Base-by-base conservation (phyloP, 2,888 invertebrate genomes). In the Cryptocephalus moraei region DNA sequence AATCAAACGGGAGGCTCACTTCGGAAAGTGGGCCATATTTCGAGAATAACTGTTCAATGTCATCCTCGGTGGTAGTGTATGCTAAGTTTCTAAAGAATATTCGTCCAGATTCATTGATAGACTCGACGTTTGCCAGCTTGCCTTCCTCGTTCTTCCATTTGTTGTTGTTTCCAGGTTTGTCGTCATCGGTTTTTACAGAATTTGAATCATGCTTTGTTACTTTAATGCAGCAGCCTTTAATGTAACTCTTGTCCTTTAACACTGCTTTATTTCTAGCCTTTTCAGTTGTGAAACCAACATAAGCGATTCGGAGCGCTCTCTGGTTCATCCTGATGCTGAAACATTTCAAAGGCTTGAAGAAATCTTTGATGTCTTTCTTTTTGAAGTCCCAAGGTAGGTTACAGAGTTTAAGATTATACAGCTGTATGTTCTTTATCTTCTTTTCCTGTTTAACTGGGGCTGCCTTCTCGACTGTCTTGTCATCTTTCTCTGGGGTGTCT, bases 21-120 rank as follows among this genome's bases (percentile, higher is more conserved):
- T 96, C 95, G 0, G 88, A 78, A 34, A 96, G 59, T 0, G 88
- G 88, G 44, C 90, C 95, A 75, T 80, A 93, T 69, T 84, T 81
- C 63, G 84, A 81, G 73, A 97, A 97, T 1, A 91, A 63, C 52
- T 77, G 73, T 57, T 85, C 84, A 34, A 99, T 66, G 62, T 95
- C 91, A 50, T 87, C 84, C 69, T 95, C 93, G 0, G 82, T 88
- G 8, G 85, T 80, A 2, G 84, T 80, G 64, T 93, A 97, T 0
- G 93, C 75, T 48, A 97, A 76, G 74, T 97, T 97, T 51, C 96
- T 78, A 1, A 95, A 76, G 74, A 92, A 97, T 61, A 97, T 85
- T 56, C 87, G 80, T 1, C 97, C 97, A 54, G 94, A 92, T 65
- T 91, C 91, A 0, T 84, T 87, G 50, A 91, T 85, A 54, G 77